Conservation (phyloP, 2,113 vertebrate genomes). For the Cinclus mexicanus region DNA sequence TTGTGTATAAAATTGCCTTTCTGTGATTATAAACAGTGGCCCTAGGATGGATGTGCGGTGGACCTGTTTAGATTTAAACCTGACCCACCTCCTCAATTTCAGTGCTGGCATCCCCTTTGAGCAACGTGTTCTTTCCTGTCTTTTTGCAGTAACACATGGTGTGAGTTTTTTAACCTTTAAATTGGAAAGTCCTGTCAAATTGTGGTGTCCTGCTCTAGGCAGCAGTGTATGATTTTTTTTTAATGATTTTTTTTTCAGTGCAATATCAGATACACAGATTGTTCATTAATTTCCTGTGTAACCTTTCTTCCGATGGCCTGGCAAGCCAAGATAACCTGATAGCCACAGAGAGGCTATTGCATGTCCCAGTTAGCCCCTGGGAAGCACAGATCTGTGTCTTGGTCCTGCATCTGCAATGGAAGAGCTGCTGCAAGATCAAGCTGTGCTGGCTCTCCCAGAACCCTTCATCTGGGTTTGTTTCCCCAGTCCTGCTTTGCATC, state of each 20-base stretch:
- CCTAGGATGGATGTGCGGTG: constrained; percentile 48
- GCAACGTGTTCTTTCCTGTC: neutral
- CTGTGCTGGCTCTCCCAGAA: neutral
- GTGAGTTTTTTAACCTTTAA: neutral
- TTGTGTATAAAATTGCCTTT: constrained; percentile 61
- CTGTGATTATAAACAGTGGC: constrained; percentile 55
- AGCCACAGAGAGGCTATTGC: neutral
- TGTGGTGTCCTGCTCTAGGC: neutral
- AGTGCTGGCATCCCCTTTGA: neutral
- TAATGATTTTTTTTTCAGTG: fast-evolving
- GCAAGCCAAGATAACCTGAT: neutral
- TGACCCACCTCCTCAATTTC: constrained; percentile 7
- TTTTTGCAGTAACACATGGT: neutral
- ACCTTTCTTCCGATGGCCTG: neutral
- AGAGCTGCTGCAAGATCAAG: neutral
- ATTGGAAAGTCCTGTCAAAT: neutral
- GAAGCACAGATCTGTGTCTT: neutral
- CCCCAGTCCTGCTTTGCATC: neutral
- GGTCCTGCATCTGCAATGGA: neutral
- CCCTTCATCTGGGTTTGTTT: neutral
- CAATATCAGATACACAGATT: too few species aligned
- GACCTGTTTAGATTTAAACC: constrained; percentile 56
- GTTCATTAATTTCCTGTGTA: neutral
- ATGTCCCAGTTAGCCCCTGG: fast-evolving
- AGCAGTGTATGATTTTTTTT: neutral